Evolutionary conservation across 2,797 vertebrate genomes (phyloP).

Genomic region (Melanotaenia boesemani): DNA sequence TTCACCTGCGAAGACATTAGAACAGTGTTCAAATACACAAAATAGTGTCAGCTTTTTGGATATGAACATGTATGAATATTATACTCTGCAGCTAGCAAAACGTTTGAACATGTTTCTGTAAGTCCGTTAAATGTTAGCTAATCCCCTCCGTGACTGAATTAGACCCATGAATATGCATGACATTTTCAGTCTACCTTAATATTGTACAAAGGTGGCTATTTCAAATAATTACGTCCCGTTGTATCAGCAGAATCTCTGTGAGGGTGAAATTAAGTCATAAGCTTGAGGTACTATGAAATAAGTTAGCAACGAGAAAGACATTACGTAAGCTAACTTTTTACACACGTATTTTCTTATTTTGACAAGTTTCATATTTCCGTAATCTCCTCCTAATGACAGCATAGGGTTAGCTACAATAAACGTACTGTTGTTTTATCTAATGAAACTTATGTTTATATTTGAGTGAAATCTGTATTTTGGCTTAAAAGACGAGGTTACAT

Average conservation of each 20-base stretch:
- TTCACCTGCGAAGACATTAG: conserved; percentile 88
- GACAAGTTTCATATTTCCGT: neutral
- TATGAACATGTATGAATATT: too few species aligned
- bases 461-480: too few species aligned
- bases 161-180: too few species aligned
- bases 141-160: neutral
- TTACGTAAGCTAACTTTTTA: conserved; percentile 14
- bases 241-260: neutral
- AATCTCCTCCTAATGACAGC: accelerated
- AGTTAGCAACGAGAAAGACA: neutral
- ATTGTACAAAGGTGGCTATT: neutral
- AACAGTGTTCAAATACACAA: neutral
- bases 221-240: neutral
- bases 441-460: neutral
- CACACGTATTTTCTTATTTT: neutral
- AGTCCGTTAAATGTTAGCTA: too few species aligned
- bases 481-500: too few species aligned
- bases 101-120: too few species aligned
- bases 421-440: accelerated
- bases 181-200: too few species aligned
- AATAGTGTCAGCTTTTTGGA: neutral
- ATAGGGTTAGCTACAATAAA: too few species aligned
- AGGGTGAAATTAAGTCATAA: neutral
- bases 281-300: neutral
- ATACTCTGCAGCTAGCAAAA: too few species aligned